Base-by-base conservation (phyloP, 53 echinoderm and acorn worm species). In the Hippasteria phrygiana region DNA sequence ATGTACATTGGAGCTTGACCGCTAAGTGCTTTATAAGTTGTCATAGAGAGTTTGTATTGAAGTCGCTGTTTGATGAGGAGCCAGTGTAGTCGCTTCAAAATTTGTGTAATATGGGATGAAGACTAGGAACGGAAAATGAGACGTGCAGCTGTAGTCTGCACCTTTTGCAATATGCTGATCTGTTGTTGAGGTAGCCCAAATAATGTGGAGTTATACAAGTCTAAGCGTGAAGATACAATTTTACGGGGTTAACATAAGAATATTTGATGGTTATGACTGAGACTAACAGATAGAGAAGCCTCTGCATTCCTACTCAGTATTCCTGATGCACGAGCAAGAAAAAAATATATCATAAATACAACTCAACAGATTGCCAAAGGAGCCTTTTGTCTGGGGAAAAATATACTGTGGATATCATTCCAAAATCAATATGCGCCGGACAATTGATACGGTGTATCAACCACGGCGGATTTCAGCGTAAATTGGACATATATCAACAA, bases 401-500 rank as follows among this genome's bases (percentile, higher is more conserved):
- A 59, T 59, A n/a, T 59, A 59, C 59, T 9, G 26, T 18, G 59
- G 59, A 62, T 79, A 79, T 62, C 79, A 17, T 62, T 56, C 56
- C 62, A 62, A 82, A 82, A 82, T 82, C 82, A 82, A 82, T 82
- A 65, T 32, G 29, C 28, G 64, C 64, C 14, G 43, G 45, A 42
- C 82, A 64, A 82, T 65, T 82, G 82, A 82, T 65, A 47, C 45
- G 8, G 29, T 65, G 29, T 82, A 20, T 65, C 43, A 14, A 64
- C 17, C 38, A n/a, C 12, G 75, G 26, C 16, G 14, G 39, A 78
- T 62, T 59, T n/a, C 56, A 10, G 55, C 55, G 22, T 78, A 78
- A 65, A 82, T 65, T 82, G 82, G 66, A 82, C n/a, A n/a, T 66
- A 65, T 56, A 82, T 43, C 64, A 82, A 82, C 82, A 46, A n/a